Percentiles rank a stretch among this genome's conserved stretches.
Evolutionary conservation across 2,797 vertebrate genomes (phyloP).

Genomic region (Pitangus sulphuratus): DNA sequence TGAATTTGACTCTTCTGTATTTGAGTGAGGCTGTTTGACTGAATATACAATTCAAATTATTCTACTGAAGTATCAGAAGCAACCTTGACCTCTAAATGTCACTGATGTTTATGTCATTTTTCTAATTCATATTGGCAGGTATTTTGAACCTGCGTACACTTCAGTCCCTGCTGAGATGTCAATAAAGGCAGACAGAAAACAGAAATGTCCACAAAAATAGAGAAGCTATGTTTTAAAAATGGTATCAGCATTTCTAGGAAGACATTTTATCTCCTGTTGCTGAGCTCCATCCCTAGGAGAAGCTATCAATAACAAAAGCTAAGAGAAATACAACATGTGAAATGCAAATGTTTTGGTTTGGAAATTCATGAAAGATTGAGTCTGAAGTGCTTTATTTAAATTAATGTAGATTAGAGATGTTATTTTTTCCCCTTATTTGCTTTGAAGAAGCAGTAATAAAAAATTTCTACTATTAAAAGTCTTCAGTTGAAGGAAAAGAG

Average conservation of each 20-base stretch:
- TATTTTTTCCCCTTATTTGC: background rate
- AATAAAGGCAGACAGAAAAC: background rate
- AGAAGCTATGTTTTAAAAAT: background rate
- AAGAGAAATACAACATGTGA: background rate
- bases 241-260: background rate
- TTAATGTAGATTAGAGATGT: background rate
- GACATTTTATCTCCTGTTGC: background rate
- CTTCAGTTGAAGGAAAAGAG: constrained; percentile 1
- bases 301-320: background rate
- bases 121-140: background rate
- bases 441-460: constrained; percentile 3
- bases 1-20: background rate
- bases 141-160: background rate
- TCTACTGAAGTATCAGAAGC: background rate
- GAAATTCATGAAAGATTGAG: constrained; percentile 4
- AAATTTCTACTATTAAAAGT: background rate
- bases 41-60: background rate
- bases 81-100: background rate
- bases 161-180: background rate
- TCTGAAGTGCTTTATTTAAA: background rate
- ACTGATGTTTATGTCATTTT: background rate
- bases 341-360: background rate
- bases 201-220: background rate
- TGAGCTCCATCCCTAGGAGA: background rate
- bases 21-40: background rate